Percentiles rank a stretch among this genome's conserved stretches.
Conservation (phyloP, 2,797 vertebrate species). For the Hippocampus kuda region DNA sequence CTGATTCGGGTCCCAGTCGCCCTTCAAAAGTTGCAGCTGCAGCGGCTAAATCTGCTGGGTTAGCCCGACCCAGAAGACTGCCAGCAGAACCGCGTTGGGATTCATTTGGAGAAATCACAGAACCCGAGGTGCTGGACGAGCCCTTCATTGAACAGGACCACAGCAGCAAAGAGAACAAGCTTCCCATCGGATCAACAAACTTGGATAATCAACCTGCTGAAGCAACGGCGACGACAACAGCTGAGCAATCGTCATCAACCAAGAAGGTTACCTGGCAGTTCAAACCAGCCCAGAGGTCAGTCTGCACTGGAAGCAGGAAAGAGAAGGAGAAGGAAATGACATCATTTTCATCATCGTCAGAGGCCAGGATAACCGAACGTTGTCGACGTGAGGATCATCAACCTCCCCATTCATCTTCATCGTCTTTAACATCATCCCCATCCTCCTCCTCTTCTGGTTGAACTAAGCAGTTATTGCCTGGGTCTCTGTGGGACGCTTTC, state of each 20-base stretch:
- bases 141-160: conserved; percentile 45
- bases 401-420: conserved; percentile 48
- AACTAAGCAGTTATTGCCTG: conserved; percentile 1
- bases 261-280: conserved; percentile 68
- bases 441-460: conserved; percentile 59
- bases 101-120: conserved; percentile 55
- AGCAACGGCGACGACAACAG: background rate
- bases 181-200: conserved; percentile 8
- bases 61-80: conserved; percentile 21
- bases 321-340: conserved; percentile 46
- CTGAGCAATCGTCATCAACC: conserved; percentile 29
- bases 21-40: conserved; percentile 36
- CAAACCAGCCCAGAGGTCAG: conserved; percentile 58
- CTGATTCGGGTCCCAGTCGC: conserved; percentile 59
- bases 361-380: conserved; percentile 27
- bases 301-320: conserved; percentile 63
- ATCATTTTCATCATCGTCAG: conserved; percentile 31
- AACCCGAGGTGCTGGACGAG: conserved; percentile 52
- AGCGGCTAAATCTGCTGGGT: conserved; percentile 21
- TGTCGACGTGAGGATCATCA: conserved; percentile 19
- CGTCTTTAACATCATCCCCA: conserved; percentile 51
- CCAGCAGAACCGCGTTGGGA: conserved; percentile 57
- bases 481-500: conserved; percentile 9
- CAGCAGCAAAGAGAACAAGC: conserved; percentile 6
- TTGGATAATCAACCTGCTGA: conserved; percentile 21